A percentile compares a stretch with the other conserved stretches of the same genome.
Conservation (phyloP, 2,888 invertebrate genomes). For the Eurois occulta region DNA sequence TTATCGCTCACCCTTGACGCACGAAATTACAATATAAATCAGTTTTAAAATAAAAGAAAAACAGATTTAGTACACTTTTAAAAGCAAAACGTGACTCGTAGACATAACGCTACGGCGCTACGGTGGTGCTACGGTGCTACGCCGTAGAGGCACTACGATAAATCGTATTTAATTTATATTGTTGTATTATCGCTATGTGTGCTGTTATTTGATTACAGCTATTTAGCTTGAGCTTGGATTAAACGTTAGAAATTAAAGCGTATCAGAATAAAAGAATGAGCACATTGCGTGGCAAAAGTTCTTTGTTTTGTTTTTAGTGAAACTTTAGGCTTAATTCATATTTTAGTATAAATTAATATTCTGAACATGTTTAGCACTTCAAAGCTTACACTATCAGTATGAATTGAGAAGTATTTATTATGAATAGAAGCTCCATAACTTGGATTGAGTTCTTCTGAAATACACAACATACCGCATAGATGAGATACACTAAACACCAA, state of each 20-base stretch:
- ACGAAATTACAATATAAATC: constrained; percentile 66
- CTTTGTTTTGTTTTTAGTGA: constrained; percentile 27
- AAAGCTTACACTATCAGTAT: not conserved
- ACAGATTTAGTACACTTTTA: constrained; percentile 58
- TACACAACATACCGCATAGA: not conserved
- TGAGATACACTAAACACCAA: constrained; percentile 20
- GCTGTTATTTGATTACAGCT: constrained; percentile 56
- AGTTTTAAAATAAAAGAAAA: constrained; percentile 66
- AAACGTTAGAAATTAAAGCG: constrained; percentile 30
- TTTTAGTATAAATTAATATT: constrained; percentile 17
- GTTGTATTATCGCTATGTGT: constrained; percentile 59
- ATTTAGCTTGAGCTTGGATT: constrained; percentile 45
- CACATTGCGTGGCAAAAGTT: constrained; percentile 46
- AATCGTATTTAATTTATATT: constrained; percentile 71
- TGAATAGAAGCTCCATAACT: not conserved
- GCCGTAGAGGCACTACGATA: constrained; percentile 74
- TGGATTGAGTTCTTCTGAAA: constrained; percentile 8
- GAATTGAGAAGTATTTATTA: not conserved
- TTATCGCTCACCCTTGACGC: constrained; percentile 62
- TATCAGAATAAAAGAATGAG: constrained; percentile 36
- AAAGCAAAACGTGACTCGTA: constrained; percentile 69
- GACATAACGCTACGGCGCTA: constrained; percentile 72
- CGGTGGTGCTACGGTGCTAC: constrained; percentile 67
- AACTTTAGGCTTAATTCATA: constrained; percentile 13
- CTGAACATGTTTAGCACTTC: not conserved